phyloP scores from a whole-genome alignment of 35 echinoderm and acorn worm species.

The Stichopus chloronotus region DNA sequence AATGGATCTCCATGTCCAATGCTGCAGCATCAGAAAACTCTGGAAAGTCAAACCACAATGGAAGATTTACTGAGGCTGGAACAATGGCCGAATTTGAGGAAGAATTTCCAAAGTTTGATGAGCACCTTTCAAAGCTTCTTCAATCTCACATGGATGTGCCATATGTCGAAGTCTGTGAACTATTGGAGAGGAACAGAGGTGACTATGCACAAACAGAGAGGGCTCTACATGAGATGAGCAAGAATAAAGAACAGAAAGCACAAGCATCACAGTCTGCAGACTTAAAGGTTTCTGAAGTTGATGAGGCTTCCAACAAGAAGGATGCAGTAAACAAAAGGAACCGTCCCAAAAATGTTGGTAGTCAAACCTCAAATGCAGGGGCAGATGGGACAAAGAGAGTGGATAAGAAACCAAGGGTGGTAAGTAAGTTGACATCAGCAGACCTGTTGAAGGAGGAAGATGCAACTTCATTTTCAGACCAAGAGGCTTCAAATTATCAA shows the following conservation, averaged over 20 bases:
- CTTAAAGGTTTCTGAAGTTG: no score
- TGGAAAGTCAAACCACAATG: background rate
- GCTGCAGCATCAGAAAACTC: background rate
- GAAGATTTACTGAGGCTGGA: slow-evolving; percentile 8
- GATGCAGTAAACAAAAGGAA: background rate
- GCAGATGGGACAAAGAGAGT: background rate
- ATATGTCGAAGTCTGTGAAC: slow-evolving; percentile 21
- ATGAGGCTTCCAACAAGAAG: background rate
- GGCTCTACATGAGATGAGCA: background rate
- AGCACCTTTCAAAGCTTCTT: slow-evolving; percentile 7
- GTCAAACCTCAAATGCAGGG: background rate
- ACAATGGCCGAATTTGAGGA: background rate
- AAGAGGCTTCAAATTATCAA: background rate
- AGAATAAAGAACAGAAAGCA: background rate
- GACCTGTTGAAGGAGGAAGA: background rate
- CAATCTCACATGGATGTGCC: background rate
- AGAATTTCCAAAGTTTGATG: slow-evolving; percentile 30
- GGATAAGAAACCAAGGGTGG: background rate
- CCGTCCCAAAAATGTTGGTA: background rate
- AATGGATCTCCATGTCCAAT: background rate
- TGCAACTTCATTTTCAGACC: slow-evolving; percentile 29
- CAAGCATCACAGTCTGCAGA: no score
- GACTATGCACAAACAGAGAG: background rate
- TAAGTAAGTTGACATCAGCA: background rate
- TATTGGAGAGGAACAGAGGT: slow-evolving; percentile 9